phyloP scores from a whole-genome alignment of 2,888 invertebrate genomes.

The Polydrusus tereticollis region DNA sequence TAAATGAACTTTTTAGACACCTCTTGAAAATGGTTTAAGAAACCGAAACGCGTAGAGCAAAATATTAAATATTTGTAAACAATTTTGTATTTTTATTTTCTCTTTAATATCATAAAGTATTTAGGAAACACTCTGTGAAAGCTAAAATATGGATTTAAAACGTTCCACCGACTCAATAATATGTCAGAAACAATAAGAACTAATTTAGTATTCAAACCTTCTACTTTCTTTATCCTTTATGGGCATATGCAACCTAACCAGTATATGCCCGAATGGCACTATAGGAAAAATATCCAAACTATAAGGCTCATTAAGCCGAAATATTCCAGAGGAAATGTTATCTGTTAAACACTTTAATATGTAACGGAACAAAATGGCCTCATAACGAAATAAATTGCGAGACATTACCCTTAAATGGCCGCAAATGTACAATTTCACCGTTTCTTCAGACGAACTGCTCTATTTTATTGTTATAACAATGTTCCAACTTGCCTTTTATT shows the following conservation, averaged over 20 bases:
- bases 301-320: slow-evolving; percentile 46
- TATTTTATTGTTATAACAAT: slow-evolving; percentile 60
- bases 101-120: too few species aligned
- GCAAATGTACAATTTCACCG: slow-evolving; percentile 57
- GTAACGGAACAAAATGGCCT: slow-evolving; percentile 54
- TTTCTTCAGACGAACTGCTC: slow-evolving; percentile 57
- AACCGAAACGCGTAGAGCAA: too few species aligned
- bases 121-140: too few species aligned
- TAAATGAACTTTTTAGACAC: too few species aligned
- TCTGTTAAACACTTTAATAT: slow-evolving; percentile 56
- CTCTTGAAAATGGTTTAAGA: too few species aligned
- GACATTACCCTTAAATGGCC: slow-evolving; percentile 59
- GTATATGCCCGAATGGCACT: slow-evolving; percentile 4
- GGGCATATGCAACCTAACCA: not conserved
- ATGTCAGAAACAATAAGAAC: too few species aligned
- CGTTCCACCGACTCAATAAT: too few species aligned
- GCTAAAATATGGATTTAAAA: too few species aligned
- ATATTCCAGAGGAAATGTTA: slow-evolving; percentile 48
- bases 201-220: not conserved
- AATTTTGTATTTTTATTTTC: too few species aligned
- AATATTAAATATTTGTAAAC: too few species aligned
- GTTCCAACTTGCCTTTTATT: slow-evolving; percentile 57
- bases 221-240: not conserved
- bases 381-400: slow-evolving; percentile 58
- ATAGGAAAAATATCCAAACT: slow-evolving; percentile 41